Conservation (phyloP, 2,888 invertebrate species). For the Hirtodrosophila duncani region DNA sequence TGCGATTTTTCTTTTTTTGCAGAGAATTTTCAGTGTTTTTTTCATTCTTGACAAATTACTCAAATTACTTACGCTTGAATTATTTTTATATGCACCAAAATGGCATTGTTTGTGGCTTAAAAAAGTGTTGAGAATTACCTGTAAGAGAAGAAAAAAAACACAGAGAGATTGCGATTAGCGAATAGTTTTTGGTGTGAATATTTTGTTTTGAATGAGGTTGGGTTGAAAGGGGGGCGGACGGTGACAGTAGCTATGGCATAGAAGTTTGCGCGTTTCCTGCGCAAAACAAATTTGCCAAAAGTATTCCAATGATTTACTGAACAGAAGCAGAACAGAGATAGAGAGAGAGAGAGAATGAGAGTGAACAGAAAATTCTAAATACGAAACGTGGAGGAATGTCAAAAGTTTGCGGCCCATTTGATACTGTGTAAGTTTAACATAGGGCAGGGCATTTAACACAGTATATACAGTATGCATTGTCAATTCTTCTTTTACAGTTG, state of each 20-base stretch:
- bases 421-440: too few species aligned
- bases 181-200: too few species aligned
- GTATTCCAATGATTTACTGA: slow-evolving; percentile 25
- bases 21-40: slow-evolving; percentile 3
- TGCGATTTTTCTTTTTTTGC: slow-evolving; percentile 14
- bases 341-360: background rate
- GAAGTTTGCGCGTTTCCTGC: too few species aligned
- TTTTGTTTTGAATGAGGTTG: too few species aligned
- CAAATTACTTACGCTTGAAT: slow-evolving; percentile 38
- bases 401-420: too few species aligned
- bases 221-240: too few species aligned
- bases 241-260: too few species aligned
- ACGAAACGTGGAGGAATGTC: too few species aligned
- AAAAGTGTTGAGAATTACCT: slow-evolving; percentile 40
- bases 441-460: too few species aligned
- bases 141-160: slow-evolving; percentile 17
- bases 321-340: background rate
- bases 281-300: slow-evolving; percentile 7
- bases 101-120: background rate
- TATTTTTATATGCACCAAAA: slow-evolving; percentile 20
- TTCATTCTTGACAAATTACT: slow-evolving; percentile 34
- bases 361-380: slow-evolving; percentile 20
- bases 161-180: slow-evolving; percentile 12
- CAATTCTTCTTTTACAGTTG: too few species aligned
- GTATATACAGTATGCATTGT: too few species aligned